Base-by-base conservation (phyloP, 2,888 invertebrate genomes). In the Diploptera punctata region DNA sequence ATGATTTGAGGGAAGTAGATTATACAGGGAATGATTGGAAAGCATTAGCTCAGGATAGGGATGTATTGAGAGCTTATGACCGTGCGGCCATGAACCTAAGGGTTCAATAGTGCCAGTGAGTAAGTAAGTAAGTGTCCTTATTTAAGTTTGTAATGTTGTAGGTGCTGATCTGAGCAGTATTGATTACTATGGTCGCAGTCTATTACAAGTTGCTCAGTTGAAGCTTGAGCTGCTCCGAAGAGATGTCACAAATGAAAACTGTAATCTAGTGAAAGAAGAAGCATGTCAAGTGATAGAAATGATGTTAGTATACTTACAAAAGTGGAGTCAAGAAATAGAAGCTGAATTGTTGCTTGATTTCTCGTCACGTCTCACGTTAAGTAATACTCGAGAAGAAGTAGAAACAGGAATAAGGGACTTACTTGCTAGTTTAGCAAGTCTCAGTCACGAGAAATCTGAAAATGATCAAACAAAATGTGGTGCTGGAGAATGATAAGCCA, bases 131-230 rank as follows among this genome's bases (percentile, higher is more conserved):
- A n/a, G n/a, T n/a, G n/a, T n/a, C n/a, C n/a, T n/a, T n/a, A n/a
- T n/a, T n/a, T n/a, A n/a, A n/a, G n/a, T n/a, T n/a, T n/a, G n/a
- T n/a, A n/a, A 21, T 72, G 47, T 78, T 78, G 10, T 76, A 84
- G 95, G 95, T 10, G 93, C 95, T 65, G 91, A 94, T 84, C 89
- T 95, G 0, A 88, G 89, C 76, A 89, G 90, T 47, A 84, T 89
- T 77, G 95, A 96, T 81, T 87, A 89, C 75, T 88, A 91, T 81
- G 95, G 95, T 0, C 88, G 92, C 73, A 95, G 92, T 78, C 95
- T 97, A 0, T 84, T 97, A 68, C 93, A 95, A 78, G 83, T 97
- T 74, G 96, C 96, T 1, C 91, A 93, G 78, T 92, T 93, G 73
- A 94, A 94, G 81, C 82, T 97, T 73, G 90, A 90, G 75, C 82